Base-by-base conservation (phyloP, 2,797 vertebrate genomes). In the Alcedo atthis region DNA sequence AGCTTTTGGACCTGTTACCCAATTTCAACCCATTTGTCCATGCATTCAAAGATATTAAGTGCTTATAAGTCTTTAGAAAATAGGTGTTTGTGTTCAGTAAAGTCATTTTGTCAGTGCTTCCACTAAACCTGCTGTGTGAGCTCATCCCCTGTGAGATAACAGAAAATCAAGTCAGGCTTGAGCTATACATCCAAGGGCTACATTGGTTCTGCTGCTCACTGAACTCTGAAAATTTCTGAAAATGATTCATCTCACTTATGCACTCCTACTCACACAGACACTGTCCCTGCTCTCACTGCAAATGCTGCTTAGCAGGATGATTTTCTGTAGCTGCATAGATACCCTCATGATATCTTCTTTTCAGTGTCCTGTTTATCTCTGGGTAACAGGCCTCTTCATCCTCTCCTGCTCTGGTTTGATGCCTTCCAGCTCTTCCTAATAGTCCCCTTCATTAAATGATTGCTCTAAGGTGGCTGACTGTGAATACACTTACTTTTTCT, bases 61-160 rank as follows among this genome's bases (percentile, higher is more conserved):
- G 53, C 25, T 75, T 45, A 5, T 33, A 42, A 54, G 68, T 42
- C 28, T n/a, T 49, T 85, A 58, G 54, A 81, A 89, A 81, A 64
- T 33, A 76, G 40, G 59, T 74, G 25, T 14, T 33, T 48, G 35
- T 13, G 61, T 75, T 93, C 61, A 87, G 79, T 81, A 71, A 70
- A 70, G 64, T 16, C 48, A 64, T 85, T 81, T 85, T 90, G 71
- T 68, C 92, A 57, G 84, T 68, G 78, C 71, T 89, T 63, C 76
- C 64, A 30, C 76, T 89, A 49, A 89, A 89, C 45, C 57, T 90
- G 71, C 61, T 80, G n/a, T 3, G 57, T 92, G 84, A 96, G 68
- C 73, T 93, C 89, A 92, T 62, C 33, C 40, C 51, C 54, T 61
- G 2, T 68, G 81, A 95, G 84, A 64, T 86, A 85, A 68, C 88